Evolutionary conservation across 2,113 vertebrate species (phyloP), one percentile per base, ranked within the genome.

Genomic region (Numida meleagris): DNA sequence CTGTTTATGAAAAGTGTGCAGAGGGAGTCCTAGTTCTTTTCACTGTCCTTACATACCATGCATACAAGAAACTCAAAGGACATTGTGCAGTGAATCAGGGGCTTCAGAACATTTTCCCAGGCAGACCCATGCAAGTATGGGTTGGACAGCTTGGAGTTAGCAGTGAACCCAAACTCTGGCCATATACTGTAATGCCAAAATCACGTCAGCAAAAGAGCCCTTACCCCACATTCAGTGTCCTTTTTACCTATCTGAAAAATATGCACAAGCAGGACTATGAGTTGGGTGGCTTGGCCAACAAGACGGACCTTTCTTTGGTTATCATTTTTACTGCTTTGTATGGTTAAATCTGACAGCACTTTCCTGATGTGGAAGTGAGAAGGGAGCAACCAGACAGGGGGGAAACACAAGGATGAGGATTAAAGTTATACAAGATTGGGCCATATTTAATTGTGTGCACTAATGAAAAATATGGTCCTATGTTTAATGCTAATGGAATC

Each of bases 401-500:
- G 48, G 38, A 86, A 63, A 82, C 81, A 91, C 34, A 9, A 68
- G 25, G 63, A 5, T 63, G 48, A 23, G 9, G 20, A 38, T 38
- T 31, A 61, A 76, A 66, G 21, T 7, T 21, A 14, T 29, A 42
- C 67, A 40, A 62, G 58, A n/a, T 31, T 70, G 38, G 57, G 80
- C 87, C 85, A 92, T 95, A 95, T 94, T 96, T 95, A 78, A 24
- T 33, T 59, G 43, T 29, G 46, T 14, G 2, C 51, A 68, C 27
- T 45, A 1, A 3, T 58, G 21, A 55, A 91, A 92, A 95, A 95
- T 96, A 96, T 86, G 89, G 73, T 82, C 93, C 62, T 43, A 62
- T 86, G 76, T 94, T 94, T 94, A 55, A 95, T 84, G 86, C n/a
- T 57, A 88, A 68, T 96, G 93, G 93, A 94, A 96, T 36, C 15